These are phyloP conservation scores for Plodia interpunctella DNA, from an alignment of 1,140 invertebrate genomes.

Conservation along the genomic window DNA sequence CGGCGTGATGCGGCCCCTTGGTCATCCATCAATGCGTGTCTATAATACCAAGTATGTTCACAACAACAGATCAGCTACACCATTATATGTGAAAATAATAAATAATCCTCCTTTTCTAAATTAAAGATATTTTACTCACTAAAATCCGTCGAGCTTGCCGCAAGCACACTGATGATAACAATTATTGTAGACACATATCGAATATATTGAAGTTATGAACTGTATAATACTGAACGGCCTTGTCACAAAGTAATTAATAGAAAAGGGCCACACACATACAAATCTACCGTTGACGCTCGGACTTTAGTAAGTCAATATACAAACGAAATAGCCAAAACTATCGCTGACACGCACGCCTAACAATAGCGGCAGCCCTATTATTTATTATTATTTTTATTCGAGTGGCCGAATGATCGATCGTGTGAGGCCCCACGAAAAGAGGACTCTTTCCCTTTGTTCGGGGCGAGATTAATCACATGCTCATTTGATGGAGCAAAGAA, in stretches of 20 bases:
- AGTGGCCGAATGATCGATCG: constrained; percentile 69
- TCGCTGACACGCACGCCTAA: constrained; percentile 52
- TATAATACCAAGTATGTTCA: too few species aligned
- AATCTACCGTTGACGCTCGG: not conserved
- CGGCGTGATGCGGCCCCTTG: not conserved
- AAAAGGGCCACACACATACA: not conserved
- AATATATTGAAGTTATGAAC: too few species aligned
- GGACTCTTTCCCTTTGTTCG: constrained; percentile 58
- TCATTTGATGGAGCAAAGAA: constrained; percentile 51
- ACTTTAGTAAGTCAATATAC: constrained; percentile 30
- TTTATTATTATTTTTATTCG: constrained; percentile 74
- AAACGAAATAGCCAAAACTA: constrained; percentile 39
- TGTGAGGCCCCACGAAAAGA: constrained; percentile 53
- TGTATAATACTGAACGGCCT: too few species aligned
- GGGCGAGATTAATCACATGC: constrained; percentile 66
- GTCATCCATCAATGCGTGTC: too few species aligned
- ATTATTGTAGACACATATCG: too few species aligned
- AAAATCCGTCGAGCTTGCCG: too few species aligned
- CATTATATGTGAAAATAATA: too few species aligned
- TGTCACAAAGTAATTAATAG: not conserved
- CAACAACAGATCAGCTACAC: too few species aligned
- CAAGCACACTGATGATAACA: too few species aligned
- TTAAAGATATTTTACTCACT: too few species aligned
- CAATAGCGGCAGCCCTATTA: constrained; percentile 62
- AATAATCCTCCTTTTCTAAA: too few species aligned